phyloP scores from a whole-genome alignment of 2,888 invertebrate species.

The Temnothorax unifasciatus region DNA sequence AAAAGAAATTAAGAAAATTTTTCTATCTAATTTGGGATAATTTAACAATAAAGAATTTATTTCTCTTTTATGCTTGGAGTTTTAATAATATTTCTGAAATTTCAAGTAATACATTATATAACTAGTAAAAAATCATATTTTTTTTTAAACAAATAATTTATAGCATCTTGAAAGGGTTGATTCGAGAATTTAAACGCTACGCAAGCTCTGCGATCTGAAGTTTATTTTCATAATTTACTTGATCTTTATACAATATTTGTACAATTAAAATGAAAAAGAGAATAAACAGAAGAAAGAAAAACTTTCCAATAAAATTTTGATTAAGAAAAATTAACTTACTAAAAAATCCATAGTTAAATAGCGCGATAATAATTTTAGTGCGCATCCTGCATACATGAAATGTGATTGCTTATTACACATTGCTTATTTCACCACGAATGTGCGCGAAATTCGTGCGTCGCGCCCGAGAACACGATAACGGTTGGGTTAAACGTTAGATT shows the following conservation, averaged over 20 bases:
- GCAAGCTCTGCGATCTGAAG: neutral
- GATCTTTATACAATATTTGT: neutral
- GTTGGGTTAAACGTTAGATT: constrained; percentile 71
- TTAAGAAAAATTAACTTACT: neutral
- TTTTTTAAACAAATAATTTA: neutral
- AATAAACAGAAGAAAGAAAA: neutral
- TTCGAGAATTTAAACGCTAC: neutral
- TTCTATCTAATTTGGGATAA: constrained; percentile 3
- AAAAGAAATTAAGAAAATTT: neutral
- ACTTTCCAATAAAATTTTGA: neutral
- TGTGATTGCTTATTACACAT: constrained; percentile 11
- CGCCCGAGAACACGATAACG: constrained; percentile 39
- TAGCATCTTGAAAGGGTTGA: neutral
- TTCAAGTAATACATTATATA: neutral
- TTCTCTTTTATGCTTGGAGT: neutral
- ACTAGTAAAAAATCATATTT: neutral
- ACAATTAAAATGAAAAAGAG: neutral
- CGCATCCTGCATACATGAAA: neutral
- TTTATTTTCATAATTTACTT: neutral
- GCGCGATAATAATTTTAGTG: neutral
- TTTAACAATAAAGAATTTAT: neutral
- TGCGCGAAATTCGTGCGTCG: constrained; percentile 13
- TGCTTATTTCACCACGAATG: neutral
- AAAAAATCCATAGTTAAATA: neutral
- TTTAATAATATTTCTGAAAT: neutral